Percentiles rank a stretch among this genome's conserved stretches.
These are phyloP conservation scores for Xestia sexstrigata DNA, from an alignment of 2,888 invertebrate genomes.

Conservation along the genomic window DNA sequence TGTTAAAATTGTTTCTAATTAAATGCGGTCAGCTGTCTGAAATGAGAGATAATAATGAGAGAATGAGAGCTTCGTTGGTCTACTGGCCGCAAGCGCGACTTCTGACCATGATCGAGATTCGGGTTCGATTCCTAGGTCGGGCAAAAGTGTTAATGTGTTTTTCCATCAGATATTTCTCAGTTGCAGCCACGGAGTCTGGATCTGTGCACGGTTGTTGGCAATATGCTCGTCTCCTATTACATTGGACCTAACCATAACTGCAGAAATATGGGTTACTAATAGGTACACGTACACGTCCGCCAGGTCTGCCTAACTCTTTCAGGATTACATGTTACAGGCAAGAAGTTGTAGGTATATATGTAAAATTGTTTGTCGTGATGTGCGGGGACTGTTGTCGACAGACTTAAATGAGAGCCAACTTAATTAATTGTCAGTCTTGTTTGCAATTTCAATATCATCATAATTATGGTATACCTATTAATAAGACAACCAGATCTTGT, in stretches of 20 bases:
- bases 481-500: not conserved
- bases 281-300: not conserved
- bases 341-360: not conserved
- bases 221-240: not conserved
- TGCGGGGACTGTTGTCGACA: not conserved
- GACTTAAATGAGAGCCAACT: constrained; percentile 8
- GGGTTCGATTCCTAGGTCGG: not conserved
- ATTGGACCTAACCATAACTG: not conserved
- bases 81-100: not conserved
- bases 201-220: not conserved
- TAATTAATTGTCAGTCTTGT: constrained; percentile 2
- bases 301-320: not conserved
- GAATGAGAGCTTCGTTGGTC: not conserved
- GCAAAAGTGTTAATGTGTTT: not conserved
- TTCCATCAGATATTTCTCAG: not conserved
- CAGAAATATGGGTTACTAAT: not conserved
- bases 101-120: not conserved
- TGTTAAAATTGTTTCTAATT: constrained; percentile 6
- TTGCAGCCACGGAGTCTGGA: not conserved
- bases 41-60: constrained; percentile 1
- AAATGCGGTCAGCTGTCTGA: constrained; percentile 12
- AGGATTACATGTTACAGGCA: not conserved
- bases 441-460: not conserved
- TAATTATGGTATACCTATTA: not conserved
- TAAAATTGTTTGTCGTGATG: constrained; percentile 9